Base-by-base conservation (phyloP, 1,140 invertebrate genomes). In the Sesamia nonagrioides region DNA sequence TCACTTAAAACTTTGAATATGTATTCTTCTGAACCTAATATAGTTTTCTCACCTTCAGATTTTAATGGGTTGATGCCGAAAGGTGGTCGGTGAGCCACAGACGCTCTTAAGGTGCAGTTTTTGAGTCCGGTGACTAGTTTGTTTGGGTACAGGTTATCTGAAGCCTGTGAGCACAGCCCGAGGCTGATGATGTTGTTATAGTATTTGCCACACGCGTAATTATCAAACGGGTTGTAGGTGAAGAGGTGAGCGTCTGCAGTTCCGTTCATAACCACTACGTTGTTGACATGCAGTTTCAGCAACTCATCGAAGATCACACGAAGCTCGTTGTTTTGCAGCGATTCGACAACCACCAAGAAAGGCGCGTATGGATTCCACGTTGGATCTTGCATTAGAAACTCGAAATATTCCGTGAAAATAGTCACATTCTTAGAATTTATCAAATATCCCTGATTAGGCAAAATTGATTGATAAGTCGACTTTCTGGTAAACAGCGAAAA, bases 11-110 rank as follows among this genome's bases (percentile, higher is more conserved):
- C 35, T 8, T 81, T 40, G 0, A 92, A 35, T 15, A 88, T 66
- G 21, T 83, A 88, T 66, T 93, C 86, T 66, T 93, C 91, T 18
- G 86, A 61, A 18, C 90, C 91, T 4, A 78, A 27, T 18, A 56
- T 1, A 0, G 50, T 33, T 3, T 69, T 60, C 9, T 42, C 33
- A 17, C 63, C 21, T 8, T 61, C 68, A 63, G 33, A 77, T 74
- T 33, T 68, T 13, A 35, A 11, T 2, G 77, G 81, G 40, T 90
- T 72, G 1, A 89, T 84, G 2, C 79, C 68, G 40, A 83, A 90
- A 0, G 90, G 91, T n/a, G 90, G 90, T 78, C 86, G 86, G 21
- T 90, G 81, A 2, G 87, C 42, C 9, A 79, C 63, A 2, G 77
- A 78, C 3, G 84, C 77, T 42, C 82, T 84, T 8, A 92, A 77